Evolutionary conservation across 2,888 invertebrate genomes (phyloP).

Genomic region (Aphidoletes aphidimyza): DNA sequence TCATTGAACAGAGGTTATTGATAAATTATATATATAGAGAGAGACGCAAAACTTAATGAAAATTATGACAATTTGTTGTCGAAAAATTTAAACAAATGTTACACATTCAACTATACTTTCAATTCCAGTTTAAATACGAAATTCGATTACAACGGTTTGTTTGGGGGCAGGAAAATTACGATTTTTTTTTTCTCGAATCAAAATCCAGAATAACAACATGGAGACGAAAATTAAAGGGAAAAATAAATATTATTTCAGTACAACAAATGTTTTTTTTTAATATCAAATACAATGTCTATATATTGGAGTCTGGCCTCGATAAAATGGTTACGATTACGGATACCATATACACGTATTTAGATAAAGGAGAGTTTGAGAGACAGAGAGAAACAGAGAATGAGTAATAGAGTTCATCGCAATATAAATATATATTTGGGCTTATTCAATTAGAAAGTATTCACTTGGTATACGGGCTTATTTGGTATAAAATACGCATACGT

Average conservation of each 20-base stretch:
- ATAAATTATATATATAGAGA: too few species aligned
- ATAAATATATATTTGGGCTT: slow-evolving; percentile 34
- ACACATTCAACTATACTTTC: slow-evolving; percentile 47
- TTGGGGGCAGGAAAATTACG: neutral
- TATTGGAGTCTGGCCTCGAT: too few species aligned
- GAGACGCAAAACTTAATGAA: too few species aligned
- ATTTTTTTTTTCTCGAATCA: neutral
- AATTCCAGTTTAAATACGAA: neutral
- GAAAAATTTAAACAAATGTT: neutral
- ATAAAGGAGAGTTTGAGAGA: neutral
- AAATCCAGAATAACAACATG: slow-evolving; percentile 15
- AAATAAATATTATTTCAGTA: too few species aligned
- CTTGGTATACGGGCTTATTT: slow-evolving; percentile 45
- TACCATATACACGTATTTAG: neutral
- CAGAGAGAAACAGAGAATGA: neutral
- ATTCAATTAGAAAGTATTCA: slow-evolving; percentile 52
- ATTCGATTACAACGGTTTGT: neutral
- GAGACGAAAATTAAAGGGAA: too few species aligned
- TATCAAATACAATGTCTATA: too few species aligned
- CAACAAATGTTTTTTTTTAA: too few species aligned
- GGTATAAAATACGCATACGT: too few species aligned
- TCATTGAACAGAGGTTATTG: too few species aligned
- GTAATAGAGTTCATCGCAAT: neutral
- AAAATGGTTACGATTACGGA: too few species aligned
- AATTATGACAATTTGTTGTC: too few species aligned